Evolutionary conservation across 2,797 vertebrate species (phyloP), one percentile per base, ranked within the genome.

Genomic region (Sorex maritimensis): DNA sequence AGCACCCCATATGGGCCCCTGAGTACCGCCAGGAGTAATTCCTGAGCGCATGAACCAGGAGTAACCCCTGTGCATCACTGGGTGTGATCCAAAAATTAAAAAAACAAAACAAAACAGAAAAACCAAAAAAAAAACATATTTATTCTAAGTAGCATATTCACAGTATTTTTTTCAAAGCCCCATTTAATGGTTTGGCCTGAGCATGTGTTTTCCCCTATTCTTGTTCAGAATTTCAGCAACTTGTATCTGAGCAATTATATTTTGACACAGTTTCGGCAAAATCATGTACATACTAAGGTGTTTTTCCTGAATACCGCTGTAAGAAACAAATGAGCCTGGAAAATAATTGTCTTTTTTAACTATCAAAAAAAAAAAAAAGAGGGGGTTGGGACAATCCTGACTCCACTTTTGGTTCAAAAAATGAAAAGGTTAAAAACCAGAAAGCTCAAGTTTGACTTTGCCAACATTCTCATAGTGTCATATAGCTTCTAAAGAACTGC

Each of bases 371-470:
- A 94, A 96, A 75, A 96, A 94, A 17, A 55, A 55, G 17, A 55
- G 13, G 52, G 52, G 13, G 10, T 10, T 13, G 52, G 52, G 52
- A 58, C 24, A 84, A 86, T 97, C 96, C 96, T 94, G 95, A 95
- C 8, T 17, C 92, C 95, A 69, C n/a, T 69, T 96, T 95, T 93
- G 81, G 93, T 78, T 52, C 7, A 52, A 81, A 90, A 90, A 95
- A 94, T 1, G 94, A 96, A 75, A 78, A 96, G 3, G 46, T 74
- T 93, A 89, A 97, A 97, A 97, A 79, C 73, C 92, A 88, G 65
- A 97, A 97, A 96, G 63, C 96, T 94, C 34, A 93, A 67, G 78
- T 95, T 96, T 97, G 86, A 92, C 95, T 97, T 97, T 93, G 96
- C 95, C 91, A 94, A 63, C 58, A 85, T 9, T 90, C 28, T 92